Evolutionary conservation across 1,140 invertebrate genomes (phyloP), one percentile per base, ranked within the genome.

Genomic region (Probaryconus sp.): DNA sequence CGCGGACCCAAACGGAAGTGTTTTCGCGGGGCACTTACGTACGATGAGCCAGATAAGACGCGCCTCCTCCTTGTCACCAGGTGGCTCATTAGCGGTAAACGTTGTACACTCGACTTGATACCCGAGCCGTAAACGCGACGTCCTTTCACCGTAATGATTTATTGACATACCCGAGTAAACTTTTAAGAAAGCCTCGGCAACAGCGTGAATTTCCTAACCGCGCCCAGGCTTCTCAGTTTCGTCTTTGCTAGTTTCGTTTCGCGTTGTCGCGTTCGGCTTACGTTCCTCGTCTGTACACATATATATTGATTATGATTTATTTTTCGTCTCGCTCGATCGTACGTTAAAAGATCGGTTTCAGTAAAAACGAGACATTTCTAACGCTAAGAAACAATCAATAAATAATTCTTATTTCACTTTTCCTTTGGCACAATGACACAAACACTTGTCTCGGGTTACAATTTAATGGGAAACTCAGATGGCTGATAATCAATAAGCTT

Each of bases 61-160:
- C 30, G 43, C 26, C 63, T 53, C 50, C 78, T 77, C 76, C n/a
- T n/a, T n/a, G 74, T 76, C 78, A 74, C 63, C 76, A 73, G 64
- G 76, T 78, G 81, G 79, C 80, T 81, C 81, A 83, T 83, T 83
- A 81, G 78, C 75, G 65, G 69, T 69, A 77, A 80, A 82, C 72
- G 76, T n/a, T 5, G 53, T 63, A 51, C 55, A 64, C 37, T 17
- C 48, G n/a, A 38, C 17, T 69, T 70, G 65, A 76, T 76, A 70
- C 11, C 24, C 65, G 55, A 48, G 67, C 67, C 50, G 60, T 50
- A 69, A 65, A 60, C 45, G 63, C 73, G 73, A 76, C 73, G 74
- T 76, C 68, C 74, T 72, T 76, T 76, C 74, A 76, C 67, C 68
- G 60, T 70, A 64, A 76, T 76, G 74, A 76, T 76, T 76, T 76